phyloP scores from a whole-genome alignment of 2,113 vertebrate species.

The Origma solitaria region DNA sequence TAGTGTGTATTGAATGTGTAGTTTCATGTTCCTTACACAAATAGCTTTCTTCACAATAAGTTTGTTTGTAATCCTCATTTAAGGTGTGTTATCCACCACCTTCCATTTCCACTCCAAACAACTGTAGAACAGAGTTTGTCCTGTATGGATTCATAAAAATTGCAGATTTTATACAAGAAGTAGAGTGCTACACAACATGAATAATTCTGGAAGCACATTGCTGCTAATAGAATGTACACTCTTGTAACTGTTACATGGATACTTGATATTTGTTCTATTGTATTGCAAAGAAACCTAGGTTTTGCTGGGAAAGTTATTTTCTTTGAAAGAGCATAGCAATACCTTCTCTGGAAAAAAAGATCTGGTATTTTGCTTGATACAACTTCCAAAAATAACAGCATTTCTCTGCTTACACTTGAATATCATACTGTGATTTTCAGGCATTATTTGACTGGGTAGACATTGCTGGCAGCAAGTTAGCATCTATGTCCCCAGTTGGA shows the following conservation, averaged over 20 bases:
- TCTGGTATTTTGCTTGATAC: background rate
- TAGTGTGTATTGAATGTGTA: background rate
- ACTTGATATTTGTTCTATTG: background rate
- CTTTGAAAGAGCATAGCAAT: background rate
- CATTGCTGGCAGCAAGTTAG: constrained; percentile 90
- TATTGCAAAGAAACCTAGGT: background rate
- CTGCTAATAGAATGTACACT: background rate
- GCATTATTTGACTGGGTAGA: constrained; percentile 98
- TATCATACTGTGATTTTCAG: constrained; percentile 71
- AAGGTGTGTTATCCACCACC: background rate
- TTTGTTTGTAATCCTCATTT: background rate
- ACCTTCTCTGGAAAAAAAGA: background rate
- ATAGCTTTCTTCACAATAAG: background rate
- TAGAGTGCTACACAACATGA: background rate
- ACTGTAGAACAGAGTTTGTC: background rate
- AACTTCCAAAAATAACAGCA: background rate
- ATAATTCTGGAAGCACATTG: background rate
- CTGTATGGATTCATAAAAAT: background rate
- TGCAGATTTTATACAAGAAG: background rate
- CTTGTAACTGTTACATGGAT: background rate
- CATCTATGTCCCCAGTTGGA: constrained; percentile 93
- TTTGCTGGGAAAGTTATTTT: background rate
- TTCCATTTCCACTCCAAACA: background rate
- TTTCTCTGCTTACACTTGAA: background rate
- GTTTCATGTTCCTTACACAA: background rate